Base-by-base conservation (phyloP, 2,888 invertebrate species). In the Caenorhabditis uteleia region DNA sequence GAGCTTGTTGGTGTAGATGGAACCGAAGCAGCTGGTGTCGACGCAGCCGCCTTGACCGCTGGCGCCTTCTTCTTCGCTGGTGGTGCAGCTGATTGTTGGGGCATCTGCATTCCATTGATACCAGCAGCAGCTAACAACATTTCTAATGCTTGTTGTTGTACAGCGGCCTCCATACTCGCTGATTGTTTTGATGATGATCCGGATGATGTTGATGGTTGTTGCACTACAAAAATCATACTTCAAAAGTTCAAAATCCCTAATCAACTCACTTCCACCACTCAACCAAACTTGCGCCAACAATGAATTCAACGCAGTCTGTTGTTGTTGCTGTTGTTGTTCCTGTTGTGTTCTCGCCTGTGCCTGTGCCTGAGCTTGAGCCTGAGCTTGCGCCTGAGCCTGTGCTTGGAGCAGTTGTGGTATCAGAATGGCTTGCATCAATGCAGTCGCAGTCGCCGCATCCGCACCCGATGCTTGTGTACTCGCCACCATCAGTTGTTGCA, bases 401-500 rank as follows among this genome's bases (percentile, higher is more conserved):
- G 48, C 45, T 21, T 46, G 47, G 33, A 64, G 40, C 47, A 68
- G 38, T 20, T 47, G 57, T 10, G 65, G 61, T 49, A 62, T 46
- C 26, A 70, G 20, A 34, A 71, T 42, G 18, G 56, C 23, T 40
- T 61, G 58, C 4, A 68, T 10, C 55, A 73, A 51, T 5, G 49
- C 58, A 3, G 56, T 46, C 2, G 66, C 25, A 5, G 26, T 18
- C 4, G 16, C 6, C 6, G 27, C 29, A 25, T 23, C 6, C 12
- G 31, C 29, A 50, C 12, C 54, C 57, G 1, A 21, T 14, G 34
- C 43, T n/a, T 29, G 23, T 14, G 27, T 47, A 1, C 33, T 27
- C 27, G 46, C 47, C 49, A 80, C 45, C 48, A 79, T 44, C n/a
- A 70, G 46, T 47, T 81, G 80, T 33, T 81, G 81, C 68, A 80